These are phyloP conservation scores for Lepas anatifera DNA, from an alignment of 2,888 invertebrate genomes.

Conservation along the genomic window DNA sequence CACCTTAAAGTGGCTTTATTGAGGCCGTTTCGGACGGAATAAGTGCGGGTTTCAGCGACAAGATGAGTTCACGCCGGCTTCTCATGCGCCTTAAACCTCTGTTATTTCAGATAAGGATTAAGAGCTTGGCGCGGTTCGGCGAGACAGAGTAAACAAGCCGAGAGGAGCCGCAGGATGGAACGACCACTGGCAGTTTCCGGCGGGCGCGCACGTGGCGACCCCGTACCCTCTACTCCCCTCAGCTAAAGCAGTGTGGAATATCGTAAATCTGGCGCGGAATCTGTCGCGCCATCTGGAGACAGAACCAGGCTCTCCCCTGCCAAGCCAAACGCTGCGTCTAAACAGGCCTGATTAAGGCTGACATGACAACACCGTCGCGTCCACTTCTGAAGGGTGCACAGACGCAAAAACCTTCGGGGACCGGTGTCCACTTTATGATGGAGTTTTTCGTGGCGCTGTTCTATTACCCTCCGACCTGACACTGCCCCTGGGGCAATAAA, in stretches of 20 bases:
- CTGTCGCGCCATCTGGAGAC: no score
- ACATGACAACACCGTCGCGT: no score
- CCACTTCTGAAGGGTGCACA: no score
- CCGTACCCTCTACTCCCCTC: no score
- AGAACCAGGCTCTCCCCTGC: no score
- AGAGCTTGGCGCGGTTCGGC: not conserved
- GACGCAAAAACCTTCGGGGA: not conserved
- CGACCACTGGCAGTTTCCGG: not conserved
- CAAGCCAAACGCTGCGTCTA: no score
- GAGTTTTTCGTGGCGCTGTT: not conserved
- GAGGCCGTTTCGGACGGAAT: not conserved
- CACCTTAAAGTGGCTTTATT: not conserved
- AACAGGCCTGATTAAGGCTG: no score
- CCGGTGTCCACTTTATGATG: not conserved
- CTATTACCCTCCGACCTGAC: not conserved
- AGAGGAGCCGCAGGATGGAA: not conserved
- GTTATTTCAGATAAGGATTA: conserved; percentile 8
- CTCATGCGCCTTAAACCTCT: conserved; percentile 1
- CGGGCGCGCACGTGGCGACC: no score
- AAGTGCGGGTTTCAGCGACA: not conserved
- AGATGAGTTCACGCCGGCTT: conserved; percentile 2
- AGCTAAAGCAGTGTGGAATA: no score
- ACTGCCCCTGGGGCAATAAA: not conserved
- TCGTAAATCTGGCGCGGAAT: no score
- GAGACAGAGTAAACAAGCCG: not conserved